Base-by-base conservation (phyloP, 2,113 vertebrate species). In the Platichthys stellatus region DNA sequence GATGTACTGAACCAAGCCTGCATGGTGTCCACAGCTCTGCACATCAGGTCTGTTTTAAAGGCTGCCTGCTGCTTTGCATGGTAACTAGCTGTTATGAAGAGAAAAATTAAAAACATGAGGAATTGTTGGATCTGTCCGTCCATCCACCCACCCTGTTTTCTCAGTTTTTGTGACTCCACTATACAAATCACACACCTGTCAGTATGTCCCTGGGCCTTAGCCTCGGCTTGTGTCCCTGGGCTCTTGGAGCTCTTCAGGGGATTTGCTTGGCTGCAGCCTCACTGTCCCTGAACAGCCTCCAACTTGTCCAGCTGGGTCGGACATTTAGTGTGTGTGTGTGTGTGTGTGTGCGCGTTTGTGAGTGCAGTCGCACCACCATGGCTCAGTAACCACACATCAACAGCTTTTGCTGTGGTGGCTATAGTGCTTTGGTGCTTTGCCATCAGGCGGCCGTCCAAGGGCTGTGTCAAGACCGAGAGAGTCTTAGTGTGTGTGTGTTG, bases 31-130 rank as follows among this genome's bases (percentile, higher is more conserved):
- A 10, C 47, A 40, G 60, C 45, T 69, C 68, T 10, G 43, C 35
- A 58, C 71, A 77, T 76, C 73, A 83, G 77, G 73, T 86, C 60
- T 24, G 10, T 75, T 82, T 89, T 89, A 88, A 87, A 81, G 80
- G 78, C 81, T 65, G 12, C 82, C 79, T 70, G 86, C 89, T 89
- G 86, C 74, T 90, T 84, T 88, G 89, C 88, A 89, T 92, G 82
- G 84, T 83, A 90, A 92, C 80, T 86, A 90, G 85, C 78, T 83
- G 86, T 84, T 78, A 78, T 82, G 72, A 84, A 81, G 74, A 67
- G 66, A 76, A 87, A 31, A 94, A 92, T 92, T 83, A 93, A 94
- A 93, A 94, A 93, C 85, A 91, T 91, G 80, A 89, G 81, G 60
- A 61, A 56, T 78, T 23, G 45, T 31, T 31, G 31, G 31, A 31